phyloP scores from a whole-genome alignment of 2,888 invertebrate genomes.

The Ormyrus rosae region DNA sequence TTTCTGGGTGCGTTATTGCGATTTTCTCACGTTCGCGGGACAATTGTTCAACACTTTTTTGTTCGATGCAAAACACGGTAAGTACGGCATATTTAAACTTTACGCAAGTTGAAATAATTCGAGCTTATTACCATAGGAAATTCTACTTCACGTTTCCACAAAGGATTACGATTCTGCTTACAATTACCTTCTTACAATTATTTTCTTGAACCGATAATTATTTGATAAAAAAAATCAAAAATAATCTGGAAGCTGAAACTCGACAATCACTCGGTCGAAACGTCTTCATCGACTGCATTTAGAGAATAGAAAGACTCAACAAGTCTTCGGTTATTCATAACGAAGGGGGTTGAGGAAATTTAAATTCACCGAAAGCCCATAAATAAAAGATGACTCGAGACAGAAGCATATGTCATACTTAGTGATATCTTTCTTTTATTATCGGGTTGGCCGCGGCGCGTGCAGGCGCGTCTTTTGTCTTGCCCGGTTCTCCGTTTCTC shows the following conservation, averaged over 20 bases:
- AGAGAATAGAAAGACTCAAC: too few species aligned
- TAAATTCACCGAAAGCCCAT: not conserved
- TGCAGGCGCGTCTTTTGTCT: not conserved
- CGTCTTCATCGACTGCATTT: too few species aligned
- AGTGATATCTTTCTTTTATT: conserved; percentile 25
- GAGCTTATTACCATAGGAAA: not conserved
- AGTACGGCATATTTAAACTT: conserved; percentile 32
- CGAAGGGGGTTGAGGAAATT: not conserved
- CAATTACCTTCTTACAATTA: too few species aligned
- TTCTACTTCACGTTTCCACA: too few species aligned
- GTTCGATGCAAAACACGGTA: conserved; percentile 48
- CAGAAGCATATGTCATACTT: conserved; percentile 16
- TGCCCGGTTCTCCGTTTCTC: not conserved
- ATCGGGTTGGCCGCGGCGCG: conserved; percentile 10
- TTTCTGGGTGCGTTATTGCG: not conserved
- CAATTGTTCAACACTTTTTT: conserved; percentile 47
- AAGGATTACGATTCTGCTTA: too few species aligned
- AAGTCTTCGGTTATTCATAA: not conserved
- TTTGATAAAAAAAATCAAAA: too few species aligned
- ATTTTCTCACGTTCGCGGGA: conserved; percentile 47
- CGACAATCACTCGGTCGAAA: too few species aligned
- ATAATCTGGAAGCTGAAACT: too few species aligned
- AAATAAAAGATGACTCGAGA: conserved; percentile 1
- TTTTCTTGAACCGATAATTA: too few species aligned
- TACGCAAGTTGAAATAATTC: conserved; percentile 26